Base-by-base conservation (phyloP, 92 coral and sea anemone genomes). In the Micromussa lordhowensis region DNA sequence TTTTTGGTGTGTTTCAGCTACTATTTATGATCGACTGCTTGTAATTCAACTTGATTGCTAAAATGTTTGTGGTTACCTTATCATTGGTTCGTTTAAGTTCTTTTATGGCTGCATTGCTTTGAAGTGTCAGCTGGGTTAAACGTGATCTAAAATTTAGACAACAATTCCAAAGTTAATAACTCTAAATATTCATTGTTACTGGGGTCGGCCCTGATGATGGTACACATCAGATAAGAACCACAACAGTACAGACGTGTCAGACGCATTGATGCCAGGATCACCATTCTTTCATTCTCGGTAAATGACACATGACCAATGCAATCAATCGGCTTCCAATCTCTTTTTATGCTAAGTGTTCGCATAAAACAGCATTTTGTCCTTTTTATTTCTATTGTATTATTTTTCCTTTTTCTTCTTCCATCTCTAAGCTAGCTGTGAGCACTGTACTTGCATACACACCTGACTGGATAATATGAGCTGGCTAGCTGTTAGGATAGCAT, bases 31-130 rank as follows among this genome's bases (percentile, higher is more conserved):
- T 36, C 38, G 38, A 36, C 38, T 5, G 38, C 38, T 21, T 2
- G 9, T 21, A 21, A 18, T 59, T 59, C 66, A 2, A 59, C 5
- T 59, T 59, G 66, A 44, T 26, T 14, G 44, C 18, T 34, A 51
- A 38, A 77, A 26, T 30, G 36, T 18, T 24, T 30, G 32, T 78
- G n/a, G 51, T 75, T 75, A 98, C 99, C 96, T 94, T 98, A 54
- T 94, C 98, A 79, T 91, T 94, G 59, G 91, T 87, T 75, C 92
- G 90, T 68, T 89, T 88, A 28, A 98, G 88, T 85, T 96, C 97
- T 85, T 98, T 98, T 89, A 98, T 98, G 10, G 99, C 93, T 77
- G 96, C 98, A 87, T 98, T 98, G 90, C 99, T 98, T 79, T 98
- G 97, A 75, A 98, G 92, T 29, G 99, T 98, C 75, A 98, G 93